A percentile compares a stretch with the other conserved stretches of the same genome.
Evolutionary conservation across 35 echinoderm and acorn worm genomes (phyloP).

Genomic region (Eucidaris tribuloides): DNA sequence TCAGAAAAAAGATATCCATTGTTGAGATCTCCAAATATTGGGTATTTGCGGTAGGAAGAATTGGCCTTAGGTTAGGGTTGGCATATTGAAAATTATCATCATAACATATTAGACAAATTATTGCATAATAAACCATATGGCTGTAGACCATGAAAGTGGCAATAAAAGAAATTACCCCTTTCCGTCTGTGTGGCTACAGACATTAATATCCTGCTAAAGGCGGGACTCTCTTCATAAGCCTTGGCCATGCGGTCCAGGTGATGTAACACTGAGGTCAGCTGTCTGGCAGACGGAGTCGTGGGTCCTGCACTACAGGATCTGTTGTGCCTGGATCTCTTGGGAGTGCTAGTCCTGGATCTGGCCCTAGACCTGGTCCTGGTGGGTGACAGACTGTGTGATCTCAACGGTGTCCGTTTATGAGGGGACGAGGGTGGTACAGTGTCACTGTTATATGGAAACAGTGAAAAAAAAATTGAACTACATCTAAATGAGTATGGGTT

Average conservation of each 20-base stretch:
- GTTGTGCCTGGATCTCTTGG: not conserved
- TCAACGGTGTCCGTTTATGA: not conserved
- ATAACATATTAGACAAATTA: too few relatives aligned
- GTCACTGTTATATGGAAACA: too few relatives aligned
- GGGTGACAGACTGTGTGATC: not conserved
- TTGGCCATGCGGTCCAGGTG: constrained; percentile 80
- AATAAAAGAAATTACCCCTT: constrained; percentile 27
- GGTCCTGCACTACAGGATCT: not conserved
- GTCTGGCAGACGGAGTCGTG: not conserved
- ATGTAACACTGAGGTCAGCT: constrained; percentile 72
- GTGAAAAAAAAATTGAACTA: too few relatives aligned
- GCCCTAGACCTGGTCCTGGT: not conserved
- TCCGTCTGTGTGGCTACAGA: constrained; percentile 77
- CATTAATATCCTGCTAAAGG: constrained; percentile 16
- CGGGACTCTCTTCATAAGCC: constrained; percentile 70
- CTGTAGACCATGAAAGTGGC: too few relatives aligned
- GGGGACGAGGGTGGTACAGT: too few relatives aligned
- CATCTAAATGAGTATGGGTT: too few relatives aligned
- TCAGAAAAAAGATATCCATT: too few relatives aligned
- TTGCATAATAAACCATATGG: too few relatives aligned
- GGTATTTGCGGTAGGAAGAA: too few relatives aligned
- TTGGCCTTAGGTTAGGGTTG: too few relatives aligned
- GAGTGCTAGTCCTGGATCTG: not conserved
- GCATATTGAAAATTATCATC: too few relatives aligned
- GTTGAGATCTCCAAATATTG: too few relatives aligned